Percentiles rank a stretch among this genome's conserved stretches.
These are phyloP conservation scores for Agrochola lychnidis DNA, from an alignment of 2,888 invertebrate genomes.

Conservation along the genomic window DNA sequence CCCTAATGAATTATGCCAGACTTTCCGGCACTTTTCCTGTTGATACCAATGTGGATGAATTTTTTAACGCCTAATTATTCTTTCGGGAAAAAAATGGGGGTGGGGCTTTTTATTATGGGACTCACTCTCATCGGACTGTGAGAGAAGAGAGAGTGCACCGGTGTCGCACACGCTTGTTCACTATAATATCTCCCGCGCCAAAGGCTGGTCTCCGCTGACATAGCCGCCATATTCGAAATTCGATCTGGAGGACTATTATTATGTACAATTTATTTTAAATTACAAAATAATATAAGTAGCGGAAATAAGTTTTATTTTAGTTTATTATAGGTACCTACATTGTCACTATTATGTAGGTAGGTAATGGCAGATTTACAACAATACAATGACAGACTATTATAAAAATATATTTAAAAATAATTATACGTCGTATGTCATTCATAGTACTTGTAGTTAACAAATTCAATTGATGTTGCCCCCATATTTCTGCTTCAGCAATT, in stretches of 20 bases:
- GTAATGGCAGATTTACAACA: background rate
- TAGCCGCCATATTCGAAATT: background rate
- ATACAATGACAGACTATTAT: background rate
- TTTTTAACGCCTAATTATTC: too few species aligned
- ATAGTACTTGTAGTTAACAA: background rate
- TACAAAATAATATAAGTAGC: background rate
- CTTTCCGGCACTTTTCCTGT: background rate
- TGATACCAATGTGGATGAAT: background rate
- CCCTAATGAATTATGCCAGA: background rate
- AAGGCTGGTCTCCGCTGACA: too few species aligned
- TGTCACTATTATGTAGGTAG: background rate
- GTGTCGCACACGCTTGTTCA: background rate
- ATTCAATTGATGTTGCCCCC: background rate
- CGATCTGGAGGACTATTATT: background rate
- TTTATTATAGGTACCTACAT: background rate
- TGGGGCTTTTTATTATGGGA: background rate
- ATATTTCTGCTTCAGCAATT: conserved; percentile 15
- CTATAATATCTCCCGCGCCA: too few species aligned
- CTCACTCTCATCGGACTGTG: background rate
- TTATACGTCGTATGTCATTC: too few species aligned
- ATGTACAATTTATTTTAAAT: background rate
- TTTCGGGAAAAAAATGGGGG: background rate
- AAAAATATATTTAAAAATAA: background rate
- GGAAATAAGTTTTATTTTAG: background rate
- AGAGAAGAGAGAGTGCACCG: background rate